Conservation (phyloP, 1,140 invertebrate genomes). For the Saccostrea echinata region DNA sequence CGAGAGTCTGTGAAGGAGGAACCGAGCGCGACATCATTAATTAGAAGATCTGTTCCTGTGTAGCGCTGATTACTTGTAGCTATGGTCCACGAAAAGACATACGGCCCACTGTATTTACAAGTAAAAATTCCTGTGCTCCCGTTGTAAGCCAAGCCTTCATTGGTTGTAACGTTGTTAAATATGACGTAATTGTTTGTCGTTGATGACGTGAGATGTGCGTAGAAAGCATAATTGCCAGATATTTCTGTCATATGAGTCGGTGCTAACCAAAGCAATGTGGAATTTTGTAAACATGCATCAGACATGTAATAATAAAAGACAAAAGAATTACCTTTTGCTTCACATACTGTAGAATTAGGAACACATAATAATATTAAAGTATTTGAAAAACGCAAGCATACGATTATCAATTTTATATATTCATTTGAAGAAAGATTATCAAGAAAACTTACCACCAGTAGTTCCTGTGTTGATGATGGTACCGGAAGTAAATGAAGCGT, state of each 20-base stretch:
- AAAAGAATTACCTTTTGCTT: too few relatives aligned
- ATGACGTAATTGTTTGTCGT: not conserved
- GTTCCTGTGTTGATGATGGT: not conserved
- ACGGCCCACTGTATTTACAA: not conserved
- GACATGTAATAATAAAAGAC: too few relatives aligned
- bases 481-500: not conserved
- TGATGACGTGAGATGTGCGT: not conserved
- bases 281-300: too few relatives aligned
- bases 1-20: not conserved
- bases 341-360: too few relatives aligned
- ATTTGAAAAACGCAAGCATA: too few relatives aligned
- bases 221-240: not conserved
- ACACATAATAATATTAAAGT: too few relatives aligned
- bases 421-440: too few relatives aligned
- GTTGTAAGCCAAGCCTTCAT: not conserved
- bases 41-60: not conserved
- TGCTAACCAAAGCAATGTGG: too few relatives aligned
- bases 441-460: too few relatives aligned
- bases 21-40: not conserved
- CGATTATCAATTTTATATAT: too few relatives aligned
- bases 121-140: not conserved
- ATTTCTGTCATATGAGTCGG: not conserved
- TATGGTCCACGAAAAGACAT: not conserved
- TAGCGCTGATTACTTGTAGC: not conserved
- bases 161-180: not conserved